Evolutionary conservation across 30 jellyfish, hydroid and myxozoan species (phyloP).

Genomic region (Rhopilema esculentum): DNA sequence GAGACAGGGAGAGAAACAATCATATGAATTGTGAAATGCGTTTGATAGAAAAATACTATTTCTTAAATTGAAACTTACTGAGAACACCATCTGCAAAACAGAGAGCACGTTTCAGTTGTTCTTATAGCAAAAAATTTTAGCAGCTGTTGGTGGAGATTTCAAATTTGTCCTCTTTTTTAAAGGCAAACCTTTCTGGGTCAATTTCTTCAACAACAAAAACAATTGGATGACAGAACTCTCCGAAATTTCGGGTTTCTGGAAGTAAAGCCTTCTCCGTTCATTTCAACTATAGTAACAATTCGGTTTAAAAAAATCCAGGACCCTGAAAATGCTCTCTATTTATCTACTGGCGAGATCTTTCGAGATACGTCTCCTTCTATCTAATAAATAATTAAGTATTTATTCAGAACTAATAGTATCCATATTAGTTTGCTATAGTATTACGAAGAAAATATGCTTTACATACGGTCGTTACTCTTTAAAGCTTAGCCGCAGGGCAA

Average conservation of each 20-base stretch:
- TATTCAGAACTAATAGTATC: neutral
- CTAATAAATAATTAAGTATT: neutral
- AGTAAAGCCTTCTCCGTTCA: neutral
- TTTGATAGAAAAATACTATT: slow-evolving; percentile 47
- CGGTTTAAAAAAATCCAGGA: too few relatives aligned
- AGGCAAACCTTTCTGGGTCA: too few relatives aligned
- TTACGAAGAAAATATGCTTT: neutral
- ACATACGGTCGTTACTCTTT: too few relatives aligned
- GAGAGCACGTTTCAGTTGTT: neutral
- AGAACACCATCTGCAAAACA: neutral
- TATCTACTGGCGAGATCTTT: neutral
- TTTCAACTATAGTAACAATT: too few relatives aligned
- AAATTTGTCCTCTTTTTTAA: too few relatives aligned
- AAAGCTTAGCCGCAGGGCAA: too few relatives aligned
- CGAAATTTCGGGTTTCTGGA: neutral
- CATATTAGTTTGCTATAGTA: neutral
- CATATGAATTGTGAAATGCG: slow-evolving; percentile 41
- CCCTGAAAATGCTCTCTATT: neutral
- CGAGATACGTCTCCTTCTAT: neutral
- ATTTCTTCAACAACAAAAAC: too few relatives aligned
- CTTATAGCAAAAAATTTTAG: neutral
- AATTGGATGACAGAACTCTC: too few relatives aligned
- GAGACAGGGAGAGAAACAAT: neutral
- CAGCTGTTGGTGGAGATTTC: neutral
- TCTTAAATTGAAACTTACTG: neutral